Conservation (phyloP, 2,888 invertebrate species). For the Drosophila rellima region DNA sequence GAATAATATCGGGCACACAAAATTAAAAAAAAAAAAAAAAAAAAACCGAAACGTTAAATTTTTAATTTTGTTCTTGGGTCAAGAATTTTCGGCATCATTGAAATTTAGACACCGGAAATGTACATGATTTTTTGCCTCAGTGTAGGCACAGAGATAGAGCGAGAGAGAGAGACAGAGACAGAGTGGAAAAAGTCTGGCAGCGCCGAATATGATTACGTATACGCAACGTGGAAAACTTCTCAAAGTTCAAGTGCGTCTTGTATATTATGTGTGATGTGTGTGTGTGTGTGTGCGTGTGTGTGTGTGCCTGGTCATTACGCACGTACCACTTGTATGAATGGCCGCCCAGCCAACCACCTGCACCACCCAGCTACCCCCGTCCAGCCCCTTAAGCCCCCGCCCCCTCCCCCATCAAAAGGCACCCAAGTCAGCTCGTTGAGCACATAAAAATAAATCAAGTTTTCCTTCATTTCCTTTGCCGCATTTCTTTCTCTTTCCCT, state of each 20-base stretch:
- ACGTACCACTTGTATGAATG: slow-evolving; percentile 78
- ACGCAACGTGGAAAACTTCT: slow-evolving; percentile 56
- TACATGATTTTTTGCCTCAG: too few relatives aligned
- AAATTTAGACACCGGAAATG: too few relatives aligned
- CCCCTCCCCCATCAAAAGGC: slow-evolving; percentile 4
- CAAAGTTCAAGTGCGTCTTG: slow-evolving; percentile 71
- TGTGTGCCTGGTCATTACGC: slow-evolving; percentile 75
- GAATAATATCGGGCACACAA: too few relatives aligned
- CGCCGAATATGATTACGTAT: slow-evolving; percentile 56
- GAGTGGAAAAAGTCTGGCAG: background rate
- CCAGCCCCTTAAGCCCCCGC: background rate
- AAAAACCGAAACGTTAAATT: too few relatives aligned
- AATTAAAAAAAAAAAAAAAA: too few relatives aligned
- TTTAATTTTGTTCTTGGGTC: too few relatives aligned
- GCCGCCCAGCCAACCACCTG: slow-evolving; percentile 31
- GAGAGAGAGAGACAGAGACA: slow-evolving; percentile 10
- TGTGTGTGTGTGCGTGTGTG: slow-evolving; percentile 38
- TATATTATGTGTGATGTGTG: slow-evolving; percentile 18
- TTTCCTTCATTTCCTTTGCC: slow-evolving; percentile 79
- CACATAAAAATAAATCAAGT: slow-evolving; percentile 81
- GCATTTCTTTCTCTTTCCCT: slow-evolving; percentile 23
- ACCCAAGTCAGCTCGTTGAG: slow-evolving; percentile 61
- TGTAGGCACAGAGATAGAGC: background rate
- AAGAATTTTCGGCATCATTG: too few relatives aligned
- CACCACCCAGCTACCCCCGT: background rate